Conservation (phyloP, 1,140 invertebrate genomes). For the Drosophila parvula region DNA sequence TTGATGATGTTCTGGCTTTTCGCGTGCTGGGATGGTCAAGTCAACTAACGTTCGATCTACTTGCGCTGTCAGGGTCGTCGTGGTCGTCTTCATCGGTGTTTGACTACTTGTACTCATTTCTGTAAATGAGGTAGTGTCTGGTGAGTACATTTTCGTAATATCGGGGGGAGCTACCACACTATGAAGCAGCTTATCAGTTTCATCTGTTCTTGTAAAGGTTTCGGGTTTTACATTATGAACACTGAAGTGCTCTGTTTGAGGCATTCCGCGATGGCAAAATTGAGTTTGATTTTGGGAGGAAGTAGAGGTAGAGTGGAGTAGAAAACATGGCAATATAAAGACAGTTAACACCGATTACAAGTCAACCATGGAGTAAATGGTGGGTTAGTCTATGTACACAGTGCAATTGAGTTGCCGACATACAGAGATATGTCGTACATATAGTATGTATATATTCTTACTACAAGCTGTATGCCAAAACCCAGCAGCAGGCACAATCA, state of each 20-base stretch:
- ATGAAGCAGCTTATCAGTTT: constrained; percentile 82
- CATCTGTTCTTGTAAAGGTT: constrained; percentile 77
- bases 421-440: constrained; percentile 12
- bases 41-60: constrained; percentile 70
- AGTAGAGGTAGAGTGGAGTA: constrained; percentile 62
- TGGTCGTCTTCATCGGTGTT: constrained; percentile 63
- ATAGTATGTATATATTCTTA: constrained; percentile 31
- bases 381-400: constrained; percentile 75
- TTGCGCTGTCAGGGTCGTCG: constrained; percentile 54
- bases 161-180: constrained; percentile 70
- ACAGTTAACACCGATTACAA: constrained; percentile 78
- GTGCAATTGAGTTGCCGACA: constrained; percentile 53
- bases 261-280: constrained; percentile 64
- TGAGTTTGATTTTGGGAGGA: constrained; percentile 13
- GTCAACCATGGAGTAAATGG: constrained; percentile 46
- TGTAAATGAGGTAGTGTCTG: constrained; percentile 84
- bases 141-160: constrained; percentile 63
- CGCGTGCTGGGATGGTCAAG: constrained; percentile 28
- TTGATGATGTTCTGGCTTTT: constrained; percentile 1
- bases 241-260: constrained; percentile 83
- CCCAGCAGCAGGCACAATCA: constrained; percentile 79
- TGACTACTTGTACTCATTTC: constrained; percentile 84
- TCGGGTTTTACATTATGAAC: constrained; percentile 82
- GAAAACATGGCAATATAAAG: constrained; percentile 75
- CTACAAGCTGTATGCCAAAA: constrained; percentile 74